Conservation (phyloP, 2,797 vertebrate genomes). For the Myotis vivesi region DNA sequence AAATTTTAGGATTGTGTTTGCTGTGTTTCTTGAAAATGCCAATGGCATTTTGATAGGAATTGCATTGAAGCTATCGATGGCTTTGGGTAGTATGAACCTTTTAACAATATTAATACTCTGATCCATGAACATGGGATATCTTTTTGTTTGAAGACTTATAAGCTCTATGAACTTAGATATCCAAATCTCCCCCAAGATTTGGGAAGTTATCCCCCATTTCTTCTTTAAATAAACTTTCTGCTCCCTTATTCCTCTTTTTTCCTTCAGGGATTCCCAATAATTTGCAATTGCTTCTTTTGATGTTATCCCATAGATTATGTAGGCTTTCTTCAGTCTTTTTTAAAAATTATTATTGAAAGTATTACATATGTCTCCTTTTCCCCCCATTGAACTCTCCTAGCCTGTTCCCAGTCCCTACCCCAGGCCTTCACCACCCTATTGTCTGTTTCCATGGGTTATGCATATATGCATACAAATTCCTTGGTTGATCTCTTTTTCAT, state of each 20-base stretch:
- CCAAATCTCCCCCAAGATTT: neutral
- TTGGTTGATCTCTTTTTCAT: too few relatives aligned
- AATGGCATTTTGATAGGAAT: neutral
- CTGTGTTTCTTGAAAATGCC: neutral
- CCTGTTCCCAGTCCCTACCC: too few relatives aligned
- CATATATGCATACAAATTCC: too few relatives aligned
- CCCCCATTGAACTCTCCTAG: too few relatives aligned
- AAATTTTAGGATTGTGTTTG: neutral
- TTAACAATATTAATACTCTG: neutral
- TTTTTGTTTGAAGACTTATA: neutral
- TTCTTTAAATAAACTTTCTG: neutral
- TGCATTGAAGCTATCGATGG: neutral
- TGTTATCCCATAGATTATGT: neutral
- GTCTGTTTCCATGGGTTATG: too few relatives aligned
- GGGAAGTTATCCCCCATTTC: neutral
- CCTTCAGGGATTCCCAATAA: neutral
- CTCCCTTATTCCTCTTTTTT: neutral
- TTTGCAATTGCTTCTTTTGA: neutral
- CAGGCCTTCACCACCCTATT: too few relatives aligned
- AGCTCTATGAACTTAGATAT: neutral
- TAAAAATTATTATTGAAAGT: too few relatives aligned
- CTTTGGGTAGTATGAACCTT: neutral
- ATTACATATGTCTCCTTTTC: too few relatives aligned
- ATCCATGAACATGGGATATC: neutral
- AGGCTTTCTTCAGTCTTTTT: neutral